phyloP scores from a whole-genome alignment of 2,888 invertebrate species.

The Parelbella ahira region DNA sequence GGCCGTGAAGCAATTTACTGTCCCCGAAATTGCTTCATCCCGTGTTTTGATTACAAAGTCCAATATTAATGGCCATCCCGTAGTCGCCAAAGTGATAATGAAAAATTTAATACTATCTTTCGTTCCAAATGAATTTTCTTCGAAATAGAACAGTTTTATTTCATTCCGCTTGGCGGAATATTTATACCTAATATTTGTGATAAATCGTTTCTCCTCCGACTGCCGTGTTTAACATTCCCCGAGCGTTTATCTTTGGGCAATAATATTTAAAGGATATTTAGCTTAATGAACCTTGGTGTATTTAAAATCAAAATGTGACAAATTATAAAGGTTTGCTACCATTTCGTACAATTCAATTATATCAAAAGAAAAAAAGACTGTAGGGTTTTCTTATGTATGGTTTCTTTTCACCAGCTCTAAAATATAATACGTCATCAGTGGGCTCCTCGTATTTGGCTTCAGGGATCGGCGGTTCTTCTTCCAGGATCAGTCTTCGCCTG shows the following conservation, averaged over 20 bases:
- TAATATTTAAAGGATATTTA: constrained; percentile 7
- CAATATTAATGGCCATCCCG: constrained; percentile 54
- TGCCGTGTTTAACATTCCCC: constrained; percentile 13
- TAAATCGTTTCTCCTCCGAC: constrained; percentile 35
- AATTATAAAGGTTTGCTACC: too few species aligned
- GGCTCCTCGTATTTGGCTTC: constrained; percentile 36
- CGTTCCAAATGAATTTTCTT: constrained; percentile 58
- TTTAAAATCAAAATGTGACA: neutral
- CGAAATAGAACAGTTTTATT: constrained; percentile 43
- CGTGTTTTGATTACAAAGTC: constrained; percentile 57
- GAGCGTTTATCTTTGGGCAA: constrained; percentile 7
- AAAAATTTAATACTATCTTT: constrained; percentile 58
- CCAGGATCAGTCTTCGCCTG: constrained; percentile 33
- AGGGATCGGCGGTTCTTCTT: constrained; percentile 46
- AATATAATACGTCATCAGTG: constrained; percentile 38
- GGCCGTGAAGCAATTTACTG: constrained; percentile 52
- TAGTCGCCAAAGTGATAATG: constrained; percentile 50
- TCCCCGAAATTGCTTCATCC: constrained; percentile 38
- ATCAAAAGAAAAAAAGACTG: constrained; percentile 7
- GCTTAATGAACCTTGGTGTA: neutral
- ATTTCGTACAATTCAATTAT: neutral
- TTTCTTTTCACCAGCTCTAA: constrained; percentile 40
- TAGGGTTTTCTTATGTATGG: constrained; percentile 33
- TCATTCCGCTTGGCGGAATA: constrained; percentile 39
- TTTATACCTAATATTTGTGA: constrained; percentile 36